Conservation (phyloP, 37 sponge, comb jelly and placozoan genomes). For the Aphrocallistes beatrix region DNA sequence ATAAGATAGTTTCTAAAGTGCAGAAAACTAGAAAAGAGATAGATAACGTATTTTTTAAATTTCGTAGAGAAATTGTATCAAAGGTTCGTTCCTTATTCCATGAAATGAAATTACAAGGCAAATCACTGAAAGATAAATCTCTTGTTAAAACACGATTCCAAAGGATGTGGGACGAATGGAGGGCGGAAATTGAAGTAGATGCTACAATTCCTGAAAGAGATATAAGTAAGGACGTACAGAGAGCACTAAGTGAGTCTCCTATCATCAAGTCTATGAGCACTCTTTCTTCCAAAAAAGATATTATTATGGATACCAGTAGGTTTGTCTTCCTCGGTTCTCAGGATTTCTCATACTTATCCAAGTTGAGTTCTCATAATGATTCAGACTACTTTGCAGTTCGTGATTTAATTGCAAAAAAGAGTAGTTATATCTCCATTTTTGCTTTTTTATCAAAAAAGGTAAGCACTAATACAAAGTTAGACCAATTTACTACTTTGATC, state of each 20-base stretch:
- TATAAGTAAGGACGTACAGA: neutral
- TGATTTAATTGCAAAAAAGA: neutral
- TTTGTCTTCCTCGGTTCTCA: neutral
- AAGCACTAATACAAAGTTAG: neutral
- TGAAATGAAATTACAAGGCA: neutral
- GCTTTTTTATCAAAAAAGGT: neutral
- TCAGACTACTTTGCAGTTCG: neutral
- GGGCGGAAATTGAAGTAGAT: neutral
- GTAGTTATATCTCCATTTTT: neutral
- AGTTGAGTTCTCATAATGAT: neutral
- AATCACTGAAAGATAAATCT: neutral
- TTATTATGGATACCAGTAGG: neutral
- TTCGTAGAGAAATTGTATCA: neutral
- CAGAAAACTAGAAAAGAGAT: slow-evolving; percentile 1
- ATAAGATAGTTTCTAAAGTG: neutral
- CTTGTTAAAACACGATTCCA: neutral
- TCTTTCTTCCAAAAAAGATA: neutral
- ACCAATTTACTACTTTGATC: neutral
- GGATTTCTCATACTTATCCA: neutral
- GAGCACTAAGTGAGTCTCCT: neutral
- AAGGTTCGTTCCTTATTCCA: neutral
- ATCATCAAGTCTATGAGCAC: neutral
- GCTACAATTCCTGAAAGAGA: neutral
- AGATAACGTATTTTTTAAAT: neutral
- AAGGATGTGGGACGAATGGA: neutral